These are phyloP conservation scores for Patella depressa DNA, from an alignment of 2,888 invertebrate species.

Conservation along the genomic window DNA sequence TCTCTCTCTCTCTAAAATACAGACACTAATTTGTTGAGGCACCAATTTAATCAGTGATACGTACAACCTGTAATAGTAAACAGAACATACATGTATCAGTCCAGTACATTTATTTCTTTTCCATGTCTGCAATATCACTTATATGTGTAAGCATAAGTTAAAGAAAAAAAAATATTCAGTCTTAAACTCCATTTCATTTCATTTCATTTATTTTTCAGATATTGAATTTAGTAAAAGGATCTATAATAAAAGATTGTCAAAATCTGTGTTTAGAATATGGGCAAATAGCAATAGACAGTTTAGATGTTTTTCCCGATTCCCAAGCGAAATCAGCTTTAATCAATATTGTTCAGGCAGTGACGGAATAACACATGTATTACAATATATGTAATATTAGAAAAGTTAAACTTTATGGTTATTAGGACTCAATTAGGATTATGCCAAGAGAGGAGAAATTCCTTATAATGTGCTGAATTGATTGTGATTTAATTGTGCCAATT, in stretches of 20 bases:
- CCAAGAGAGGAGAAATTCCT: too few relatives aligned
- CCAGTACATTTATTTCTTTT: not conserved
- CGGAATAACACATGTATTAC: conserved; percentile 7
- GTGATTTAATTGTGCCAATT: too few relatives aligned
- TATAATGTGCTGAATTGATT: too few relatives aligned
- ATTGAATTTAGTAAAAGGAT: conserved; percentile 35
- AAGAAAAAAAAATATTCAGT: not conserved
- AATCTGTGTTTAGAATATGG: conserved; percentile 62
- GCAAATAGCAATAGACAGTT: conserved; percentile 78
- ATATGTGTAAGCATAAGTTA: not conserved
- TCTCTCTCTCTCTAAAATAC: too few relatives aligned
- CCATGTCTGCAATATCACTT: not conserved
- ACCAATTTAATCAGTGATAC: not conserved
- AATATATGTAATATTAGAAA: not conserved
- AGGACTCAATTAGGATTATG: too few relatives aligned
- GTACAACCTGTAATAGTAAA: not conserved
- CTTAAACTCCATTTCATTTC: conserved; percentile 6
- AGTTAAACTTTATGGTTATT: not conserved
- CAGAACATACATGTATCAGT: not conserved
- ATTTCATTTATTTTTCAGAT: conserved; percentile 45
- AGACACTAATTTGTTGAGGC: too few relatives aligned
- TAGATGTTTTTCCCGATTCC: conserved; percentile 83
- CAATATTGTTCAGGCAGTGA: conserved; percentile 77
- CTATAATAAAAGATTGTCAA: conserved; percentile 55
- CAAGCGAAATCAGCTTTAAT: conserved; percentile 88